phyloP scores from a whole-genome alignment of 2,888 invertebrate genomes.

The Tachystola acroxantha region DNA sequence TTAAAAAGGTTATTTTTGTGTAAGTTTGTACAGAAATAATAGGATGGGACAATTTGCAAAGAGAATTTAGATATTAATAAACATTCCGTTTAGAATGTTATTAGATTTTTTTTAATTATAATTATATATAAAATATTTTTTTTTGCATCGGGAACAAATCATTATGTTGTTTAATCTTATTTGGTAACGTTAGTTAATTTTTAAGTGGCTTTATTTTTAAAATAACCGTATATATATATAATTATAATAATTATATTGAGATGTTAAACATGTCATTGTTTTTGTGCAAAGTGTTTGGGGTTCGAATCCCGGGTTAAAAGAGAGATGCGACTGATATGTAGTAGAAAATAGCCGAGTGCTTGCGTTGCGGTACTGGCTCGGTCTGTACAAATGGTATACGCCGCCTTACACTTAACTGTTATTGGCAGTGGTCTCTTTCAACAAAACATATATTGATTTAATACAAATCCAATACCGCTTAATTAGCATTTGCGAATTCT shows the following conservation, averaged over 20 bases:
- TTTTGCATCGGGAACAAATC: conserved; percentile 76
- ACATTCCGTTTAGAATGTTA: conserved; percentile 79
- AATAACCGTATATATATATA: conserved; percentile 55
- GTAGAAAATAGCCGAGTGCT: conserved; percentile 57
- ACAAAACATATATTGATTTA: too few species aligned
- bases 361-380: conserved; percentile 37
- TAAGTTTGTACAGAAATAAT: conserved; percentile 75
- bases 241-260: conserved; percentile 69
- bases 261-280: conserved; percentile 76
- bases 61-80: conserved; percentile 74
- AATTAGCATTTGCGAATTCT: too few species aligned
- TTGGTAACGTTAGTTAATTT: conserved; percentile 76
- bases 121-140: conserved; percentile 60
- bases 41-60: conserved; percentile 79
- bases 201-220: conserved; percentile 74
- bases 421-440: conserved; percentile 53
- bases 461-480: too few species aligned
- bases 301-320: conserved; percentile 56
- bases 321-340: conserved; percentile 75
- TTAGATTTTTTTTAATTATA: conserved; percentile 62
- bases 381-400: conserved; percentile 75
- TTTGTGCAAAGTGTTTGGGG: conserved; percentile 72
- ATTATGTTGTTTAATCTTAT: conserved; percentile 78
- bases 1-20: conserved; percentile 68
- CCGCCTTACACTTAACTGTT: conserved; percentile 74